These are phyloP conservation scores for Hylia prasina DNA, from an alignment of 2,113 vertebrate species.

Conservation along the genomic window DNA sequence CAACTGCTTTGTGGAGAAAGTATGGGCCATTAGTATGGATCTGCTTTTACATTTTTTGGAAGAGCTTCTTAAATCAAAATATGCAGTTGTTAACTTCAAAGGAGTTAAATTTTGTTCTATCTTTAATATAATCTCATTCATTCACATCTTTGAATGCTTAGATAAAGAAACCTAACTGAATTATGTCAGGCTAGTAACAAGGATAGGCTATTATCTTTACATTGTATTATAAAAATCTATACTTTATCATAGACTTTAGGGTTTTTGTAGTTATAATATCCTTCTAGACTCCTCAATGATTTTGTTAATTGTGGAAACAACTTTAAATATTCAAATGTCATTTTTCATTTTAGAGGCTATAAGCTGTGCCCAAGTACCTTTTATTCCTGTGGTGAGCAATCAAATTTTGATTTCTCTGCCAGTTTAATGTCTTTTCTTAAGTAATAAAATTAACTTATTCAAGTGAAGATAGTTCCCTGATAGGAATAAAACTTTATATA, in stretches of 20 bases:
- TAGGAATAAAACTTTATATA: neutral
- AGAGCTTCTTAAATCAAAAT: neutral
- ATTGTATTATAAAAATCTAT: neutral
- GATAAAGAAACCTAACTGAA: neutral
- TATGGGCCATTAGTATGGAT: neutral
- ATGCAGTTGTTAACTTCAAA: neutral
- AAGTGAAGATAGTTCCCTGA: neutral
- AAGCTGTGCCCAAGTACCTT: neutral
- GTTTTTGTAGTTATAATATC: neutral
- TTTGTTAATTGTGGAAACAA: neutral
- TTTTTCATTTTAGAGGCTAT: neutral
- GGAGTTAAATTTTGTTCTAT: neutral
- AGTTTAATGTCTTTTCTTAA: neutral
- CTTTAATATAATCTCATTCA: neutral
- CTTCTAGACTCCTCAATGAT: neutral
- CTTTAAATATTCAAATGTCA: neutral
- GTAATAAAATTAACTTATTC: neutral
- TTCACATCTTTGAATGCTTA: neutral
- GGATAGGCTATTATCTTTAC: neutral
- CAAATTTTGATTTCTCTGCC: neutral
- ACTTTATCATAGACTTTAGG: neutral
- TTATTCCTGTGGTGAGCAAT: neutral
- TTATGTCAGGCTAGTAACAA: neutral
- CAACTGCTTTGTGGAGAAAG: neutral
- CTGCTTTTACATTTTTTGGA: neutral